Conservation (phyloP, 2,113 vertebrate genomes). For the Pachypanchax playfairii region DNA sequence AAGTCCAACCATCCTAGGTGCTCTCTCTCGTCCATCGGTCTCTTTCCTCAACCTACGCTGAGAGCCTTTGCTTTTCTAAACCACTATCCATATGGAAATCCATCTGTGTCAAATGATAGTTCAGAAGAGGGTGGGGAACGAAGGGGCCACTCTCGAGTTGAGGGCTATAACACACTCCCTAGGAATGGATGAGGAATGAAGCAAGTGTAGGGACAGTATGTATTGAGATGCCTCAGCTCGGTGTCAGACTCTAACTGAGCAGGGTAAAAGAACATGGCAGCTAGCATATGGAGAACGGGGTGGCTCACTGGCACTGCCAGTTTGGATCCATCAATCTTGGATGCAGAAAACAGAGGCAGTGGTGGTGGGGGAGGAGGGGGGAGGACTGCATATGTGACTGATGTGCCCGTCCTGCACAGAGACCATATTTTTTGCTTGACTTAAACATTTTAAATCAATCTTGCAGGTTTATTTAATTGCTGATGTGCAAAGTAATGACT, state of each 20-base stretch:
- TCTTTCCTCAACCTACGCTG: slow-evolving; percentile 24
- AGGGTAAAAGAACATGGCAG: slow-evolving; percentile 68
- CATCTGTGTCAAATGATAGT: slow-evolving; percentile 45
- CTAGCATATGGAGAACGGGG: slow-evolving; percentile 68
- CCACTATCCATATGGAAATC: slow-evolving; percentile 48
- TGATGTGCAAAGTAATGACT: slow-evolving; percentile 1
- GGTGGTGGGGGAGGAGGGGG: neutral
- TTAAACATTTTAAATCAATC: neutral
- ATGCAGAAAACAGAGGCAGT: slow-evolving; percentile 19
- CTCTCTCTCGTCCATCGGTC: slow-evolving; percentile 23
- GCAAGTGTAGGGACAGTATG: slow-evolving; percentile 27
- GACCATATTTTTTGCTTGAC: slow-evolving; percentile 1
- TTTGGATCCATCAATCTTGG: slow-evolving; percentile 68
- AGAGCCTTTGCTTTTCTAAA: slow-evolving; percentile 6
- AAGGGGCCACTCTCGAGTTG: slow-evolving; percentile 22
- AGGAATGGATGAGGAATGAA: slow-evolving; percentile 28
- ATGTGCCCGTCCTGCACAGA: slow-evolving; percentile 13
- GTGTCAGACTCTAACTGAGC: slow-evolving; percentile 61
- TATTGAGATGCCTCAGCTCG: slow-evolving; percentile 52
- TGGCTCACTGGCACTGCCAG: slow-evolving; percentile 70
- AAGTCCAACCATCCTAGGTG: slow-evolving; percentile 30
- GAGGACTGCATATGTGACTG: slow-evolving; percentile 21
- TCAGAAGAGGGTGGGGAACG: slow-evolving; percentile 13
- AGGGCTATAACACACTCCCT: slow-evolving; percentile 29
- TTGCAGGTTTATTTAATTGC: neutral